Base-by-base conservation (phyloP, 2,797 vertebrate genomes). In the Myiotriccus ornatus region DNA sequence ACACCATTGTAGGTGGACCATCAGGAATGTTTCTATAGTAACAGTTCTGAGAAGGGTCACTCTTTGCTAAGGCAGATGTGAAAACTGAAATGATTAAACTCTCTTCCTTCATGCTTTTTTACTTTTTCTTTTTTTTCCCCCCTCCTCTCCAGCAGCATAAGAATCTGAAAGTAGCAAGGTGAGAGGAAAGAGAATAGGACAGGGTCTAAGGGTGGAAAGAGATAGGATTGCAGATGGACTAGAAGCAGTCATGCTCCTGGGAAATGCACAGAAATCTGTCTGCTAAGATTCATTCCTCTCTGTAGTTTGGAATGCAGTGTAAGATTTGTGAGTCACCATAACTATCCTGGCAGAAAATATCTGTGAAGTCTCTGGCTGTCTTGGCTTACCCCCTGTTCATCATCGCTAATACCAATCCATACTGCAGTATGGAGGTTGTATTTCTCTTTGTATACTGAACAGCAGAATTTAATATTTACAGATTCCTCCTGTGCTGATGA, bases 341-440 rank as follows among this genome's bases (percentile, higher is more conserved):
- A 78, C 70, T 76, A 6, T 69, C 84, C 86, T 90, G 86, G 91
- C 94, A 92, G 95, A 95, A 93, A 90, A 82, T 93, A 95, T 70
- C 92, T 96, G 94, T 92, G 92, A 94, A 95, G 79, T 95, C 94
- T 96, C 95, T 94, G 81, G 30, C 94, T 96, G 94, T 90, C 89
- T 84, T 84, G 76, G 55, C 63, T 83, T 93, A 47, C 55, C 84
- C 77, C 59, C 80, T 84, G 59, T 89, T 92, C 74, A 84, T 95
- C 94, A 87, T 47, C 69, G 49, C 90, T 90, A 86, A 90, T 81
- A 84, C 74, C 71, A 70, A 59, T 69, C 80, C 86, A 49, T 89
- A 44, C 74, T 73, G 70, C 74, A 70, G 11, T 28, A 62, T 89
- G 57, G 74, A 93, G 59, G 56, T 24, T 92, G 67, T 79, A 75